Evolutionary conservation across 1,140 invertebrate species (phyloP).

Genomic region (Periplaneta americana): DNA sequence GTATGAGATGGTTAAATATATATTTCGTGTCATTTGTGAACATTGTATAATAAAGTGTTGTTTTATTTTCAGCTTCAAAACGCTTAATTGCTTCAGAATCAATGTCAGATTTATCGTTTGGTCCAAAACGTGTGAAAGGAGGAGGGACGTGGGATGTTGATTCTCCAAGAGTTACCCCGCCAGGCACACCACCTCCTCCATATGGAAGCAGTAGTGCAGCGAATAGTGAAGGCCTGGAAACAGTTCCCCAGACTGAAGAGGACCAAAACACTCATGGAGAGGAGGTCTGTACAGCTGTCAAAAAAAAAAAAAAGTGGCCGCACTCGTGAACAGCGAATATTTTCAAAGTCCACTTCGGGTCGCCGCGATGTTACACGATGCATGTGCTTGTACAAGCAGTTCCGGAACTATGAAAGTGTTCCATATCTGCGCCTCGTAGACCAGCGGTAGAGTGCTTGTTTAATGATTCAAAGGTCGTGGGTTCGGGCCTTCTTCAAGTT

Average conservation of each 20-base stretch:
- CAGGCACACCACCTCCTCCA: constrained; percentile 81
- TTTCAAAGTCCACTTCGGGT: no score
- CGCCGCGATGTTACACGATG: no score
- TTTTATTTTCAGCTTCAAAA: constrained; percentile 31
- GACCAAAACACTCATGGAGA: neutral
- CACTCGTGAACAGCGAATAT: no score
- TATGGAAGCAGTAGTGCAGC: constrained; percentile 42
- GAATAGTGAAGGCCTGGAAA: neutral
- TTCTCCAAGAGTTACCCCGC: constrained; percentile 55
- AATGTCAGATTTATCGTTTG: constrained; percentile 47
- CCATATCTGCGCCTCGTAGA: no score
- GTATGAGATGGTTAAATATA: no score
- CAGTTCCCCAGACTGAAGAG: neutral
- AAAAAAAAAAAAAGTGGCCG: no score
- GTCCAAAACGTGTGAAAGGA: constrained; percentile 11
- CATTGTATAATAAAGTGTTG: neutral
- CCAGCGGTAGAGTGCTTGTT: no score
- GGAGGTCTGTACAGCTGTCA: no score
- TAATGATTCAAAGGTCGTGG: no score
- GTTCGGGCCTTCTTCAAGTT: no score
- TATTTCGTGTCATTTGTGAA: neutral
- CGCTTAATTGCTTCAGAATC: constrained; percentile 53
- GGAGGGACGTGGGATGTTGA: constrained; percentile 43
- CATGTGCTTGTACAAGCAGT: no score
- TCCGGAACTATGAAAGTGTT: no score